These are phyloP conservation scores for Aldrovandia affinis DNA, from an alignment of 2,797 vertebrate species.

Conservation along the genomic window DNA sequence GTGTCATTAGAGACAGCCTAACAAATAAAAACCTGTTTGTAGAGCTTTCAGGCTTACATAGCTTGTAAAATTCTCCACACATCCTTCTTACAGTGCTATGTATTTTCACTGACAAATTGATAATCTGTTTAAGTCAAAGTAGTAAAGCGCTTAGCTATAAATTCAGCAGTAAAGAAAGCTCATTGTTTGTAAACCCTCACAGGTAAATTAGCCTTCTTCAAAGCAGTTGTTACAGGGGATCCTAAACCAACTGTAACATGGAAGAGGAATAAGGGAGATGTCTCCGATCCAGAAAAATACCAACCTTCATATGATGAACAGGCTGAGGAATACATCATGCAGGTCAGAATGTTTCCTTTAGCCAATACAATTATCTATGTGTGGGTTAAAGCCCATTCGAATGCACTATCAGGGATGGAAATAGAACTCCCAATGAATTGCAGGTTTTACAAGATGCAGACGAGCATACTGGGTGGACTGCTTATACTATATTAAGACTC, in stretches of 20 bases:
- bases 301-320: conserved; percentile 63
- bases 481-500: no score
- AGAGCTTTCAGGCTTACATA: not conserved
- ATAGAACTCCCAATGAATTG: not conserved
- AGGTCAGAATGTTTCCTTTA: conserved; percentile 65
- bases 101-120: not conserved
- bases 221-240: conserved; percentile 79
- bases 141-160: not conserved
- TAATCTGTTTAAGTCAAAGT: not conserved
- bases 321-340: conserved; percentile 75
- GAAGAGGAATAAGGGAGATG: conserved; percentile 69
- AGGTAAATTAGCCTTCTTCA: conserved; percentile 86
- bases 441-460: not conserved
- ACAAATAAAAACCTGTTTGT: no score
- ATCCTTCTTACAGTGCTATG: not conserved
- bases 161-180: not conserved
- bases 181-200: conserved; percentile 35
- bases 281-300: conserved; percentile 76
- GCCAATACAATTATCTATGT: not conserved
- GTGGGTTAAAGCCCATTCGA: not conserved
- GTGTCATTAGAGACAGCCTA: no score
- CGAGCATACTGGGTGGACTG: no score
- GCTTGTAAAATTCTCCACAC: not conserved
- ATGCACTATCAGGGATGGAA: not conserved
- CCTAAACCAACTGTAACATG: conserved; percentile 75